Conservation (phyloP, 2,797 vertebrate species). For the Parambassis ranga region DNA sequence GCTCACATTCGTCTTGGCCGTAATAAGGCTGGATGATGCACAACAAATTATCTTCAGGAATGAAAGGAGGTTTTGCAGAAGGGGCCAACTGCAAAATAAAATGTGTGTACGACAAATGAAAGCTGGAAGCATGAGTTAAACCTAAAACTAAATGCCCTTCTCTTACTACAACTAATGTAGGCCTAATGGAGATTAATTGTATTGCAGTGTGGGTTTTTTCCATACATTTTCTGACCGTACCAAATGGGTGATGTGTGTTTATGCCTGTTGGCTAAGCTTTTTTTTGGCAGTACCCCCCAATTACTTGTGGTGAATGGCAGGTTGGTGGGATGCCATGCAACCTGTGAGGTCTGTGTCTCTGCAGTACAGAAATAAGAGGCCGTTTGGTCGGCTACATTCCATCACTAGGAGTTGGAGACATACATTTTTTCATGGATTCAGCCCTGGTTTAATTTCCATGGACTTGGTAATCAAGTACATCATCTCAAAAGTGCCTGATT, state of each 20-base stretch:
- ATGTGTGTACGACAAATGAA: slow-evolving; percentile 10
- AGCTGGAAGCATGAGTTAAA: slow-evolving; percentile 20
- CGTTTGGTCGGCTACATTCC: slow-evolving; percentile 28
- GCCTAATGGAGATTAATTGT: slow-evolving; percentile 24
- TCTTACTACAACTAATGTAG: slow-evolving; percentile 16
- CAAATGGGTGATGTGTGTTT: slow-evolving; percentile 20
- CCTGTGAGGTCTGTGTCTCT: slow-evolving; percentile 35
- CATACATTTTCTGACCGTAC: slow-evolving; percentile 29
- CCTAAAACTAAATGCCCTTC: not conserved
- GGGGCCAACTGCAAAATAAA: slow-evolving; percentile 9
- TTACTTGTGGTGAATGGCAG: slow-evolving; percentile 19
- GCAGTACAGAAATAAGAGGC: slow-evolving; percentile 15
- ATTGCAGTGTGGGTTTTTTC: slow-evolving; percentile 14
- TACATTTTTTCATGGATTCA: slow-evolving; percentile 17
- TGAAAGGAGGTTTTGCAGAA: not conserved
- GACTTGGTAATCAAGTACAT: not conserved
- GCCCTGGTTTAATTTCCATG: not conserved
- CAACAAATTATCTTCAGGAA: slow-evolving; percentile 15
- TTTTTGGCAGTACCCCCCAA: slow-evolving; percentile 35
- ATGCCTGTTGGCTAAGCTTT: slow-evolving; percentile 1
- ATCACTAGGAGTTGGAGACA: slow-evolving; percentile 1
- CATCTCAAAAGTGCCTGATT: too few species aligned
- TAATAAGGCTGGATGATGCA: slow-evolving; percentile 1
- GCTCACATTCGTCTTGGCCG: slow-evolving; percentile 23
- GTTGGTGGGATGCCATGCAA: slow-evolving; percentile 16